Evolutionary conservation across 2,888 invertebrate genomes (phyloP).

Genomic region (Busseola fusca): DNA sequence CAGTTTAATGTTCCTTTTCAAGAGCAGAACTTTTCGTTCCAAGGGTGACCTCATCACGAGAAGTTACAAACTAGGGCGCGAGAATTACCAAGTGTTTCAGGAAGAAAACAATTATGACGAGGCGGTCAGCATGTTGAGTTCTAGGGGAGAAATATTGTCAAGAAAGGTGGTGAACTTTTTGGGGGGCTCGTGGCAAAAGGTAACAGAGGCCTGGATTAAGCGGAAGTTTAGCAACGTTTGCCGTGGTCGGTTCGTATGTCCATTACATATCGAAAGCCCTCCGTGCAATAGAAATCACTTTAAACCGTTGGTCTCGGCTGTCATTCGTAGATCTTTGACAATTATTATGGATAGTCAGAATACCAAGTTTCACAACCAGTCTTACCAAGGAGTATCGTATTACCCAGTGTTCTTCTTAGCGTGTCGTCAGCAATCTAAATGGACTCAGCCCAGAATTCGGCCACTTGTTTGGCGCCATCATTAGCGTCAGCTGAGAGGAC

Average conservation of each 20-base stretch:
- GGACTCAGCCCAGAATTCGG: too few relatives aligned
- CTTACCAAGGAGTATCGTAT: not conserved
- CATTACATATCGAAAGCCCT: not conserved
- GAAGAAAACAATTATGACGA: slow-evolving; percentile 15
- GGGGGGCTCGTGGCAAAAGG: not conserved
- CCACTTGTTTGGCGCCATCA: too few relatives aligned
- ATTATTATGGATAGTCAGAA: not conserved
- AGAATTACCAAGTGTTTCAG: slow-evolving; percentile 20
- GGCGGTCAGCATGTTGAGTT: slow-evolving; percentile 1
- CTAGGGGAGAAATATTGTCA: slow-evolving; percentile 7
- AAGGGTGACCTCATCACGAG: not conserved
- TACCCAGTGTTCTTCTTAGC: too few relatives aligned
- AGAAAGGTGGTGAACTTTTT: not conserved
- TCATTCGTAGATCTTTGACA: not conserved
- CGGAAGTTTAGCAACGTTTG: not conserved
- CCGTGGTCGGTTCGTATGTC: not conserved
- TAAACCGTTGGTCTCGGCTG: not conserved
- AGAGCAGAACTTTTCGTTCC: not conserved
- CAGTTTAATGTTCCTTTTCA: not conserved
- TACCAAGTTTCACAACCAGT: not conserved
- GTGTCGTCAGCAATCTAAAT: too few relatives aligned
- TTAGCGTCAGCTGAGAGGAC: too few relatives aligned
- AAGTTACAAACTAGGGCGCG: slow-evolving; percentile 22
- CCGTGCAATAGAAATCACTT: not conserved
- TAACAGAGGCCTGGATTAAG: not conserved